Conservation (phyloP, 2,888 invertebrate species). For the Tachystola acroxantha region DNA sequence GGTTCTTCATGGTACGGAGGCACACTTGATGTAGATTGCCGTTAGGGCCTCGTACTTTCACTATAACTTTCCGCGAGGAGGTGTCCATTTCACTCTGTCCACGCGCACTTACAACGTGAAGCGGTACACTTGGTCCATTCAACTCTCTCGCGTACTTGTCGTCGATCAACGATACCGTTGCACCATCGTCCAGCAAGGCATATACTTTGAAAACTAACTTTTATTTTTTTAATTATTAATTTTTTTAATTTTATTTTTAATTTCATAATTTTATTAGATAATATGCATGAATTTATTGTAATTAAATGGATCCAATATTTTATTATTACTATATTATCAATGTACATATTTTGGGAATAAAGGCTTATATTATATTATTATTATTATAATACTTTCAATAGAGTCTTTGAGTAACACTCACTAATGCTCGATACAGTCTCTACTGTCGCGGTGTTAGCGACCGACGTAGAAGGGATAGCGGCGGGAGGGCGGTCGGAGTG, state of each 20-base stretch:
- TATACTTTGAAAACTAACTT: too few species aligned
- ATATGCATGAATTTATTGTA: too few species aligned
- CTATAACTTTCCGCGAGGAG: neutral
- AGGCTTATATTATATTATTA: too few species aligned
- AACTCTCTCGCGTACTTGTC: neutral
- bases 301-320: too few species aligned
- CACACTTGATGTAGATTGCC: neutral
- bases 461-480: too few species aligned
- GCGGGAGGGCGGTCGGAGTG: neutral
- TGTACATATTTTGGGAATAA: too few species aligned
- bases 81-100: neutral
- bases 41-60: neutral
- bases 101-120: neutral
- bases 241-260: neutral
- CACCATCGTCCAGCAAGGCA: slow-evolving; percentile 4
- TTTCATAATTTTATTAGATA: too few species aligned
- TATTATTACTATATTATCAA: too few species aligned
- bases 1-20: neutral
- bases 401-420: neutral
- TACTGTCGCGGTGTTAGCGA: too few species aligned
- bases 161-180: slow-evolving; percentile 3
- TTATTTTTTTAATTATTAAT: too few species aligned
- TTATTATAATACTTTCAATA: neutral
- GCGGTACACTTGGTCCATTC: neutral
- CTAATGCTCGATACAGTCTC: neutral